A percentile compares a stretch with the other conserved stretches of the same genome.
Conservation (phyloP, 1,140 invertebrate species). For the Drosophila sucinea region DNA sequence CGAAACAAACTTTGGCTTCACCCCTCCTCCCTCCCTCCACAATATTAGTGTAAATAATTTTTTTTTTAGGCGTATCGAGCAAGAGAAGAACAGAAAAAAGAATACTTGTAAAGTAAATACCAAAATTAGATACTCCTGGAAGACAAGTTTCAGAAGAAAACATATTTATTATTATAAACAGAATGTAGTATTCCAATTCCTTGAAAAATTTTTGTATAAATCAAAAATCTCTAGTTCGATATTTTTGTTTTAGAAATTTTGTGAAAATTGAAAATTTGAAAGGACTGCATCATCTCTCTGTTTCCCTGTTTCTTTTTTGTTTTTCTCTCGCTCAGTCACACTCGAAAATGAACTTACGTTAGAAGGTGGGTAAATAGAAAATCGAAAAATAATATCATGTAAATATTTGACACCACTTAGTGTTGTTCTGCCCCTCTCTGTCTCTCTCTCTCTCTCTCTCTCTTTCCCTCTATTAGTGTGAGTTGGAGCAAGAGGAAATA, state of each 20-base stretch:
- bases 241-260: no score
- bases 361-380: constrained; percentile 65
- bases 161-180: no score
- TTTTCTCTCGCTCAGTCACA: background rate
- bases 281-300: no score
- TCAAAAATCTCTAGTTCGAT: no score
- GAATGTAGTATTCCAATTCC: no score
- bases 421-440: constrained; percentile 5
- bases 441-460: constrained; percentile 26
- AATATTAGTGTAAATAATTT: background rate
- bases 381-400: constrained; percentile 77
- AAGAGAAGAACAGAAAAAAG: background rate
- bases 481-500: constrained; percentile 2
- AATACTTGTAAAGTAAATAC: background rate
- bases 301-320: background rate
- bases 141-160: no score
- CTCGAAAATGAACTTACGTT: constrained; percentile 46
- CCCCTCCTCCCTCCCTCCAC: background rate
- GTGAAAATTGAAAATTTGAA: no score
- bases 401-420: constrained; percentile 81
- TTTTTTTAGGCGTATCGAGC: background rate
- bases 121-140: no score
- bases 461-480: constrained; percentile 30
- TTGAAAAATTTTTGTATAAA: no score
- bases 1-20: background rate